A percentile compares a stretch with the other conserved stretches of the same genome.
These are phyloP conservation scores for Orius laevigatus DNA, from an alignment of 1,140 invertebrate species.

Conservation along the genomic window DNA sequence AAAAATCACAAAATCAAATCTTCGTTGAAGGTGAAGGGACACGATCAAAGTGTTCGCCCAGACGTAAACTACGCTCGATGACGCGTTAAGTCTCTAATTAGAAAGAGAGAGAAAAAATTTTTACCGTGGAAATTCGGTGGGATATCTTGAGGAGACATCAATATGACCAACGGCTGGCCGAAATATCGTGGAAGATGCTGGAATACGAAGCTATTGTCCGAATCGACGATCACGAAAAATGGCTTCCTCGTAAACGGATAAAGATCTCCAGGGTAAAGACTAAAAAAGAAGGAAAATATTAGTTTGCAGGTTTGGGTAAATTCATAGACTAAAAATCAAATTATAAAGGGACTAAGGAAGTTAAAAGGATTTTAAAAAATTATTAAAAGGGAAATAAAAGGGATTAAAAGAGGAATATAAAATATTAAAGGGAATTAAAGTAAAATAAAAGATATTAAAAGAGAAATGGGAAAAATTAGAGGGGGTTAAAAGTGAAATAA, in stretches of 20 bases:
- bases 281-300: slow-evolving; percentile 25
- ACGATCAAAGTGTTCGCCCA: too few relatives aligned
- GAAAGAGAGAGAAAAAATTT: not conserved
- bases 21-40: not conserved
- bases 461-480: too few relatives aligned
- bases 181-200: slow-evolving; percentile 83
- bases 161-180: slow-evolving; percentile 82
- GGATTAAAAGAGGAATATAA: too few relatives aligned
- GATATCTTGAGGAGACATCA: slow-evolving; percentile 85
- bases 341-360: not conserved
- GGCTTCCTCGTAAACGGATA: slow-evolving; percentile 42
- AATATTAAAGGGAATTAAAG: too few relatives aligned
- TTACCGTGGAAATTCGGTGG: slow-evolving; percentile 68
- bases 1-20: slow-evolving; percentile 1
- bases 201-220: slow-evolving; percentile 88
- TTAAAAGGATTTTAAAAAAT: not conserved
- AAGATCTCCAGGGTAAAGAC: slow-evolving; percentile 82
- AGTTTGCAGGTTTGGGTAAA: too few relatives aligned
- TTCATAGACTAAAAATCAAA: not conserved
- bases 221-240: slow-evolving; percentile 85
- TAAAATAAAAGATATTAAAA: too few relatives aligned
- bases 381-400: slow-evolving; percentile 6
- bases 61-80: too few relatives aligned
- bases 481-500: too few relatives aligned
- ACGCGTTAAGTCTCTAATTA: not conserved